Conservation (phyloP, 2,113 vertebrate genomes). For the Asarcornis scutulata region DNA sequence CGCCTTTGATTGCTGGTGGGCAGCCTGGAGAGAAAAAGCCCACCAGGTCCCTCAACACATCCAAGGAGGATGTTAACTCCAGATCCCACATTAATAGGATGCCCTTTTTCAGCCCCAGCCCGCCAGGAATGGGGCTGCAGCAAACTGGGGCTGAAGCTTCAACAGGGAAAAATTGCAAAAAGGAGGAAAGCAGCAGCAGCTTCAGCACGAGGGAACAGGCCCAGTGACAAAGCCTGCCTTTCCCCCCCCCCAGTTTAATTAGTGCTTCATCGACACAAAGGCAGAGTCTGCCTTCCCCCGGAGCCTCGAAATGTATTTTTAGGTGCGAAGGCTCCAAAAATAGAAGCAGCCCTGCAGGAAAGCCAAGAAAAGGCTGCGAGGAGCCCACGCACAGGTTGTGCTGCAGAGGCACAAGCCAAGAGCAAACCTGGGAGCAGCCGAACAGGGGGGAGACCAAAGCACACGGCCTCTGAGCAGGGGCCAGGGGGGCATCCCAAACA, state of each 20-base stretch:
- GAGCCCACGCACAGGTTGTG: not conserved
- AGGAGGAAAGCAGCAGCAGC: rapidly evolving
- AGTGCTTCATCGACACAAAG: not conserved
- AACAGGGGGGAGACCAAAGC: not conserved
- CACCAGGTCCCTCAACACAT: not conserved
- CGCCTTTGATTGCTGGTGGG: not conserved
- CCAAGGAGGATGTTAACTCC: not conserved
- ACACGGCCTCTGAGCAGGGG: not conserved
- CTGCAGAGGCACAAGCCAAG: rapidly evolving
- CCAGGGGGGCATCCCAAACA: not conserved
- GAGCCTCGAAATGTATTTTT: conserved; percentile 43
- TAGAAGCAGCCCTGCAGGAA: not conserved
- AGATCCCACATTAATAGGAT: not conserved
- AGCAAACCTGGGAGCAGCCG: rapidly evolving
- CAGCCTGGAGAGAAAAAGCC: not conserved
- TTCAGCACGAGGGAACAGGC: not conserved
- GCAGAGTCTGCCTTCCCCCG: conserved; percentile 12
- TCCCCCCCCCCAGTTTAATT: not conserved
- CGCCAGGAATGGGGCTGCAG: rapidly evolving
- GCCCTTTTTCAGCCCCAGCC: not conserved
- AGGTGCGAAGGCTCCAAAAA: conserved; percentile 19
- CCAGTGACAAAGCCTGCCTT: not conserved
- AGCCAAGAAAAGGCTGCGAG: not conserved
- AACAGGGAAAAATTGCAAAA: rapidly evolving
- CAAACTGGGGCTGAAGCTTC: not conserved